Conservation (phyloP, 1,140 invertebrate species). For the Aradophagus sp. region DNA sequence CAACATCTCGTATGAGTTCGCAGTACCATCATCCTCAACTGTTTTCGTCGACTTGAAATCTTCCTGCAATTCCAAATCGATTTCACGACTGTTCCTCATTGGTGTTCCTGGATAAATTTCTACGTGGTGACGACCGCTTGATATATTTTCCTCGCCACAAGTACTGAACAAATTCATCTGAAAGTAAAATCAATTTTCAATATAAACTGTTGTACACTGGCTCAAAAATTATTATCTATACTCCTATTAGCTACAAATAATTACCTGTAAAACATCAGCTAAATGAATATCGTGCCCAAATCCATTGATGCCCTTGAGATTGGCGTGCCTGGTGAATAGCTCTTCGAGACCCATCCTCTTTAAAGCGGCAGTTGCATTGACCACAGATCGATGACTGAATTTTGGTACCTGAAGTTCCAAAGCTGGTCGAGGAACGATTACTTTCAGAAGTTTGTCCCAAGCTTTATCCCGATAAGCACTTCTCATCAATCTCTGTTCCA, state of each 20-base stretch:
- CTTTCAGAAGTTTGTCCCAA: slow-evolving; percentile 83
- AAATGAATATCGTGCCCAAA: slow-evolving; percentile 83
- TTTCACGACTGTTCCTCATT: slow-evolving; percentile 65
- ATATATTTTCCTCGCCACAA: slow-evolving; percentile 82
- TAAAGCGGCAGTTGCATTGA: slow-evolving; percentile 85
- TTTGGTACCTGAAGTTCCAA: slow-evolving; percentile 87
- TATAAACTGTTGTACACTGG: neutral
- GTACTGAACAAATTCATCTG: slow-evolving; percentile 83
- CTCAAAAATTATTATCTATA: slow-evolving; percentile 1
- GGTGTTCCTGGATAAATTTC: slow-evolving; percentile 85
- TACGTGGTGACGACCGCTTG: slow-evolving; percentile 82
- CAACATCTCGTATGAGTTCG: too few relatives aligned
- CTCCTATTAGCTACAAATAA: slow-evolving; percentile 2
- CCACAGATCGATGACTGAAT: slow-evolving; percentile 86
- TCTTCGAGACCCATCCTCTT: slow-evolving; percentile 87
- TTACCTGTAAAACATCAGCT: slow-evolving; percentile 85
- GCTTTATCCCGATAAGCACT: slow-evolving; percentile 80
- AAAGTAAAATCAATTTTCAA: slow-evolving; percentile 12
- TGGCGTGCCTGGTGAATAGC: slow-evolving; percentile 83
- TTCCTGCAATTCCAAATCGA: slow-evolving; percentile 6
- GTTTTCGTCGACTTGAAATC: too few relatives aligned
- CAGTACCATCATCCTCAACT: too few relatives aligned
- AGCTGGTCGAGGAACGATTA: slow-evolving; percentile 81
- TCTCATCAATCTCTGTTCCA: slow-evolving; percentile 81
- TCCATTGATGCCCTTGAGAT: slow-evolving; percentile 86